Evolutionary conservation across 2,888 invertebrate genomes (phyloP).

Genomic region (Euspilapteryx auroguttella): DNA sequence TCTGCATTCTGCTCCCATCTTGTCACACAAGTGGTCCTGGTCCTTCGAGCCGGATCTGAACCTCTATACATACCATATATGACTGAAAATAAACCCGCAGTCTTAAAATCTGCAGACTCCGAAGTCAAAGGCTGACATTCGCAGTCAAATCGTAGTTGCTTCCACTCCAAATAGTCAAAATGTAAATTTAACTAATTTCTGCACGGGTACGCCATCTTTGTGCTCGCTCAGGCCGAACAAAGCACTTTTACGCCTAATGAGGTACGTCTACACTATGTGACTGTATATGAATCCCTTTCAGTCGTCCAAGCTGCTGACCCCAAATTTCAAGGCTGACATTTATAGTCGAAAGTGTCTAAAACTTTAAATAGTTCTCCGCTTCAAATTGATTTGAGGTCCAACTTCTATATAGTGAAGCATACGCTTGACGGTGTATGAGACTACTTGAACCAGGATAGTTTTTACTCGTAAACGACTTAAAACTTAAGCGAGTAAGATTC

Average conservation of each 20-base stretch:
- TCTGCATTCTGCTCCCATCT: background rate
- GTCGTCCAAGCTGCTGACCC: constrained; percentile 48
- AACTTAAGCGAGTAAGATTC: too few species aligned
- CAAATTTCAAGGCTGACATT: constrained; percentile 71
- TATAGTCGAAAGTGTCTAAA: constrained; percentile 85
- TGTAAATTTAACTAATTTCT: too few species aligned
- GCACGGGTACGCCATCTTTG: constrained; percentile 86
- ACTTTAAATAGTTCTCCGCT: constrained; percentile 84
- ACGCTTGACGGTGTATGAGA: too few species aligned
- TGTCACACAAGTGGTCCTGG: background rate
- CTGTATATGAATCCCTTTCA: too few species aligned
- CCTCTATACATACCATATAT: too few species aligned
- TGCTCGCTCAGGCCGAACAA: constrained; percentile 76
- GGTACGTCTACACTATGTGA: constrained; percentile 49
- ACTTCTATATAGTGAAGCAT: too few species aligned
- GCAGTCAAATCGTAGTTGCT: constrained; percentile 85
- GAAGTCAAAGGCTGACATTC: constrained; percentile 70
- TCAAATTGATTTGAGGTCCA: too few species aligned
- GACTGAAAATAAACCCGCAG: too few species aligned
- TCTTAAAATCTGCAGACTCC: constrained; percentile 51
- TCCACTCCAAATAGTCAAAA: constrained; percentile 80
- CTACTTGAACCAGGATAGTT: too few species aligned
- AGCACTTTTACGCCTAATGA: constrained; percentile 83
- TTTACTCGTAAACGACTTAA: too few species aligned
- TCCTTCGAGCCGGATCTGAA: too few species aligned